Evolutionary conservation across 1,140 invertebrate species (phyloP).

Genomic region (Euschistus heros): DNA sequence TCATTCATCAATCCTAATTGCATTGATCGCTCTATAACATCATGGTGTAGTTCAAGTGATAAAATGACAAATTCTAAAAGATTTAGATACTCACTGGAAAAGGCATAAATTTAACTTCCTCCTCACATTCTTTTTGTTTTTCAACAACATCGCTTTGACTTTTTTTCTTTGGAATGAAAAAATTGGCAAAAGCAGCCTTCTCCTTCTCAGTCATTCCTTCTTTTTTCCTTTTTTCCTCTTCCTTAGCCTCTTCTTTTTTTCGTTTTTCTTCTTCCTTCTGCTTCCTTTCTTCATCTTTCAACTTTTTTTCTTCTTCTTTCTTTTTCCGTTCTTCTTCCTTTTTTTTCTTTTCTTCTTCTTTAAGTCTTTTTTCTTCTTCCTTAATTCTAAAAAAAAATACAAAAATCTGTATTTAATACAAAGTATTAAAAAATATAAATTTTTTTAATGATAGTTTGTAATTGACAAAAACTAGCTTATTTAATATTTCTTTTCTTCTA

Average conservation of each 20-base stretch:
- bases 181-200: conserved; percentile 17
- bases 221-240: conserved; percentile 17
- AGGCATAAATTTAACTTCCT: conserved; percentile 18
- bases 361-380: conserved; percentile 8
- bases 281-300: conserved; percentile 19
- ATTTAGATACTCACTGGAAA: conserved; percentile 15
- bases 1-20: too few relatives aligned
- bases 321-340: conserved; percentile 13
- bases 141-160: conserved; percentile 4
- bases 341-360: conserved; percentile 19
- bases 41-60: too few relatives aligned
- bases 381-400: conserved; percentile 2
- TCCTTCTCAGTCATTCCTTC: conserved; percentile 19
- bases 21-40: too few relatives aligned
- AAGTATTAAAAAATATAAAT: too few relatives aligned
- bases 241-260: conserved; percentile 17
- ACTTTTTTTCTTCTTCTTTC: conserved; percentile 18
- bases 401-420: not conserved
- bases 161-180: conserved; percentile 11
- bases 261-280: conserved; percentile 19
- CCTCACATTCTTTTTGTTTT: conserved; percentile 13
- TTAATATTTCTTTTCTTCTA: too few relatives aligned
- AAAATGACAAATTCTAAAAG: not conserved
- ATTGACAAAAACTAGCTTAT: too few relatives aligned
- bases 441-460: too few relatives aligned